Conservation (phyloP, 2,113 vertebrate genomes). For the Nycticryphes semicollaris region DNA sequence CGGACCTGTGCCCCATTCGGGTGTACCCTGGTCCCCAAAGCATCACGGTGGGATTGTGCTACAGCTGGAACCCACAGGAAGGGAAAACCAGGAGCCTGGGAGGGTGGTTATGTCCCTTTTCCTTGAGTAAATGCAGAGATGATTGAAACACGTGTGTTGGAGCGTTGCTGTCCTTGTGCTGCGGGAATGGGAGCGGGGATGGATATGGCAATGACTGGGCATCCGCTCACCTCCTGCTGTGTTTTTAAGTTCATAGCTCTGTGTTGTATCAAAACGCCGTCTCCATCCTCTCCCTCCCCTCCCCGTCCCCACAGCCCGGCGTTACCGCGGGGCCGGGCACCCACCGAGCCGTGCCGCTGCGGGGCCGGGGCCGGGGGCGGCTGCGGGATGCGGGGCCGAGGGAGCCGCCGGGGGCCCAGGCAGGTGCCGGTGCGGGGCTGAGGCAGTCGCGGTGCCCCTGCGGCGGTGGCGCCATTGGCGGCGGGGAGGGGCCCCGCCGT, state of each 20-base stretch:
- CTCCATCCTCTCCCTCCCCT: accelerated
- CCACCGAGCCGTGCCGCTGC: background rate
- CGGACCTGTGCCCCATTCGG: accelerated
- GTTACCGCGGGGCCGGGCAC: background rate
- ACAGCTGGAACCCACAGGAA: too few species aligned
- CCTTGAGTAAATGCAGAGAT: background rate
- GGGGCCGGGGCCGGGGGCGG: too few species aligned
- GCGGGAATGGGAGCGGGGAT: background rate
- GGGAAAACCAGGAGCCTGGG: accelerated
- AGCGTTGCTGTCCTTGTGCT: background rate
- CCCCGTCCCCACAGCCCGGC: background rate
- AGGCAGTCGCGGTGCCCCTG: too few species aligned
- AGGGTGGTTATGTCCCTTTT: background rate
- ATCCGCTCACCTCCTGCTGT: background rate
- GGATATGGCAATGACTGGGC: background rate
- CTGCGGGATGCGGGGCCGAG: too few species aligned
- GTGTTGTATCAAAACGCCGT: background rate
- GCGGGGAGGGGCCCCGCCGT: background rate
- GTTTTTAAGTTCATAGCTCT: background rate
- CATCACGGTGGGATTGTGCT: background rate
- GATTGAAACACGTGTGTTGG: accelerated
- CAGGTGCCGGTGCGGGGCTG: too few species aligned
- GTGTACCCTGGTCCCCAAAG: background rate
- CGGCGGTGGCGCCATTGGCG: too few species aligned
- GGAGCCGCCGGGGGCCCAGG: too few species aligned